These are phyloP conservation scores for Cassiopea andromeda DNA, from an alignment of 30 jellyfish, hydroid and myxozoan species.

Conservation along the genomic window DNA sequence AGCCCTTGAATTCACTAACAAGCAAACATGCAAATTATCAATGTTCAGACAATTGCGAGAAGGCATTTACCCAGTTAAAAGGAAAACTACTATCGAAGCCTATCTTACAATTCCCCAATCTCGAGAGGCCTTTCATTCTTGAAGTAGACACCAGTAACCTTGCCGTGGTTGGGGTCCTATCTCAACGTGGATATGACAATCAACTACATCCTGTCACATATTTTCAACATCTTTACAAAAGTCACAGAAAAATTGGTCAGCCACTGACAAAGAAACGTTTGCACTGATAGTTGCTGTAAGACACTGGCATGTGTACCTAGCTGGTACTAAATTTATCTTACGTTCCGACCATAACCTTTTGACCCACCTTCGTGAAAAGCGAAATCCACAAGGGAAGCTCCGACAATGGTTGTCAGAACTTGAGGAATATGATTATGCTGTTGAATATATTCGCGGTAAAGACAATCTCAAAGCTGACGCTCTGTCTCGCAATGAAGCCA, in stretches of 20 bases:
- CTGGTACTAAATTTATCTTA: slow-evolving; percentile 38
- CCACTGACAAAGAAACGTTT: slow-evolving; percentile 34
- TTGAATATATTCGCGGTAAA: slow-evolving; percentile 41
- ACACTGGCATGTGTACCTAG: slow-evolving; percentile 59
- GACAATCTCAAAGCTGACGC: slow-evolving; percentile 51
- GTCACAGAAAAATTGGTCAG: slow-evolving; percentile 27
- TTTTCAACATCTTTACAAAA: slow-evolving; percentile 26
- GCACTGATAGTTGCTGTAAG: slow-evolving; percentile 41
- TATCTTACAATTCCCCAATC: neutral
- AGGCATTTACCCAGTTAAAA: neutral
- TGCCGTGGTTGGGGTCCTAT: slow-evolving; percentile 7
- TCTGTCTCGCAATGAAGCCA: slow-evolving; percentile 7
- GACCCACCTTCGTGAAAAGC: slow-evolving; percentile 40
- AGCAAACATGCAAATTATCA: neutral
- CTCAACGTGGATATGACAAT: slow-evolving; percentile 1
- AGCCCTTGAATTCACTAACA: slow-evolving; percentile 15
- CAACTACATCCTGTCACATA: slow-evolving; percentile 22
- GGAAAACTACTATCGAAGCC: neutral
- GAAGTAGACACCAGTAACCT: slow-evolving; percentile 31
- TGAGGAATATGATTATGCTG: slow-evolving; percentile 31
- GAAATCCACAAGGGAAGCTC: slow-evolving; percentile 53
- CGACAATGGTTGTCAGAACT: slow-evolving; percentile 51
- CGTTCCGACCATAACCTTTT: slow-evolving; percentile 63
- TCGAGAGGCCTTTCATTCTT: neutral
- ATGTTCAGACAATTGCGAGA: slow-evolving; percentile 3